Percentiles rank a stretch among this genome's conserved stretches.
These are phyloP conservation scores for Hyla sarda DNA, from an alignment of 2,113 vertebrate species.

Conservation along the genomic window DNA sequence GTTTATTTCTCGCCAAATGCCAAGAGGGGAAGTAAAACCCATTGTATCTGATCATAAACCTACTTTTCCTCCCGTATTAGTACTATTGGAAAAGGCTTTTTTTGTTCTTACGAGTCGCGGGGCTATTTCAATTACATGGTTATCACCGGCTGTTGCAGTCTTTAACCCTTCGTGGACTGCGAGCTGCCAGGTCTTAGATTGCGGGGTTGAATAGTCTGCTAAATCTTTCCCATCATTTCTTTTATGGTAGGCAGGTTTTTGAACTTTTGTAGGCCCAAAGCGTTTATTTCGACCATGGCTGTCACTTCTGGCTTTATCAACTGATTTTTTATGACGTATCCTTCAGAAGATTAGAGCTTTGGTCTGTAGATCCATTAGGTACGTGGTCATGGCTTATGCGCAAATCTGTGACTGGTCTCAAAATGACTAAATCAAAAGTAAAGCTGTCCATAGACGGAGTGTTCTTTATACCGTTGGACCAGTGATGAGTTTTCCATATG, in stretches of 20 bases:
- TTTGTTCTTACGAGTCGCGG: constrained; percentile 49
- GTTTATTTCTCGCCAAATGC: constrained; percentile 51
- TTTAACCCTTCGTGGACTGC: not conserved
- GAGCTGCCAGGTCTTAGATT: not conserved
- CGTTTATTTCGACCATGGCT: not conserved
- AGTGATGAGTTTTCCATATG: not conserved
- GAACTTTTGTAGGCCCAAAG: not conserved
- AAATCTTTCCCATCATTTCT: not conserved
- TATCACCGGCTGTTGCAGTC: constrained; percentile 24
- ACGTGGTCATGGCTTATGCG: not conserved
- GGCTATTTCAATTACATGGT: constrained; percentile 50
- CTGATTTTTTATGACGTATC: not conserved
- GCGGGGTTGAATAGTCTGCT: not conserved
- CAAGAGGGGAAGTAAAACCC: constrained; percentile 52
- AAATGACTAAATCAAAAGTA: not conserved
- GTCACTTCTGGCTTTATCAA: not conserved
- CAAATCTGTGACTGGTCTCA: not conserved
- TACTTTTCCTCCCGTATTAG: constrained; percentile 45
- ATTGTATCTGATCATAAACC: constrained; percentile 56
- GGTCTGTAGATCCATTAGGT: not conserved
- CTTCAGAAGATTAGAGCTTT: not conserved
- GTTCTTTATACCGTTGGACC: not conserved
- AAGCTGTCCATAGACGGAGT: too few relatives aligned
- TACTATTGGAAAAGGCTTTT: constrained; percentile 49
- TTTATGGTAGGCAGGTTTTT: not conserved